Evolutionary conservation across 2,888 invertebrate species (phyloP), one percentile per base, ranked within the genome.

Genomic region (Synergus umbraculus): DNA sequence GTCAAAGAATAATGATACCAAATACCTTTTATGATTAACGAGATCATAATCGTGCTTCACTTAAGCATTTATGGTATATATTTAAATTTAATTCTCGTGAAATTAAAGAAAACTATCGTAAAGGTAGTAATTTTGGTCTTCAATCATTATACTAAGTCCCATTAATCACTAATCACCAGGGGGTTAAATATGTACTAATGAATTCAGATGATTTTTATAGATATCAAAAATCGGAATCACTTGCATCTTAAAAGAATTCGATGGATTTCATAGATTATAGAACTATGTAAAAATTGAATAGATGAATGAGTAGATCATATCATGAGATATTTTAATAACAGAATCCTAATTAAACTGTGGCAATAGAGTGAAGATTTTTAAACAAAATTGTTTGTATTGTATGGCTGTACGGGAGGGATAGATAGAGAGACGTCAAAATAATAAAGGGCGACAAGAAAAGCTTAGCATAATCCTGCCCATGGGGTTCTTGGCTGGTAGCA

Each of bases 401-500:
- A 9, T 29, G 13, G 4, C 5, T 60, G 10, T 12, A 60, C 22
- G 22, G 22, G 5, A 29, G 18, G 60, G 5, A 12, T 22, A 60
- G 60, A 60, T 22, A 60, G 60, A 60, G 22, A 54, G 22, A 60
- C 22, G 60, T 60, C 22, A 60, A 18, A 60, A 22, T 60, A 60
- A 60, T 60, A 29, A 18, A 44, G 67, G 46, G 13, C 15, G 46
- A 67, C 18, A 67, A 67, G 67, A 67, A 67, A 44, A 44, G 46
- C 22, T 43, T 49, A 29, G 49, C 49, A 49, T 15, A 15, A 73
- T 49, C 49, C 49, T 54, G 54, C 29, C 15, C 46, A 54, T 73
- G 49, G 69, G 49, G 69, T 49, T 29, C 69, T 46, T 73, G 67
- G 43, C 43, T 66, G n/a, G 41, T 43, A 41, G 66, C 43, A 60